phyloP scores from a whole-genome alignment of 1,140 invertebrate genomes.

The Rhagoletis zephyria region DNA sequence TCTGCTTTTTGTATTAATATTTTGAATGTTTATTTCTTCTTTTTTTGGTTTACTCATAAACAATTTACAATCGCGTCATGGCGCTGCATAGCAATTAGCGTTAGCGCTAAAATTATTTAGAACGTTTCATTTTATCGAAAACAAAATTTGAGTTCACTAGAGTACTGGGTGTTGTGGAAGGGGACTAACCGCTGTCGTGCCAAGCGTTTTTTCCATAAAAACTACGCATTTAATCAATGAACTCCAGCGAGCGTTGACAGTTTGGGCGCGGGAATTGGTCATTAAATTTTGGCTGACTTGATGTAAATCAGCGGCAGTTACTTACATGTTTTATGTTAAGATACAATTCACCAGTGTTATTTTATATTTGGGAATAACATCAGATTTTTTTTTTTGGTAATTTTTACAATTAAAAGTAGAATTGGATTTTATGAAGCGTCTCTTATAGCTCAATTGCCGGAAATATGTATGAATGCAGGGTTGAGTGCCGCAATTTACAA shows the following conservation, averaged over 20 bases:
- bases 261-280: neutral
- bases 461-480: neutral
- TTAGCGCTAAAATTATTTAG: neutral
- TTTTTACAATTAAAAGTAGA: neutral
- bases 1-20: neutral
- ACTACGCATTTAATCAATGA: constrained; percentile 23
- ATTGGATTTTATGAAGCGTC: neutral
- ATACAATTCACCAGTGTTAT: neutral
- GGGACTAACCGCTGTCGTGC: neutral
- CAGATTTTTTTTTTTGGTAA: neutral
- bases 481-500: too few relatives aligned
- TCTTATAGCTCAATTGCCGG: neutral
- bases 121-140: constrained; percentile 2
- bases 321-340: neutral
- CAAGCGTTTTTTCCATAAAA: neutral
- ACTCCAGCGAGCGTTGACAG: neutral
- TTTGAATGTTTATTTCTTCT: neutral
- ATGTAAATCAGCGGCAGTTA: neutral
- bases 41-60: neutral
- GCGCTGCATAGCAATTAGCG: constrained; percentile 15
- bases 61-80: neutral
- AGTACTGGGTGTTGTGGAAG: neutral
- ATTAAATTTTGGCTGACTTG: neutral
- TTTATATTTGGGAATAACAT: constrained; percentile 29
- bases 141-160: constrained; percentile 7